A percentile compares a stretch with the other conserved stretches of the same genome.
Evolutionary conservation across 2,888 invertebrate genomes (phyloP).

Genomic region (Luperina testacea): DNA sequence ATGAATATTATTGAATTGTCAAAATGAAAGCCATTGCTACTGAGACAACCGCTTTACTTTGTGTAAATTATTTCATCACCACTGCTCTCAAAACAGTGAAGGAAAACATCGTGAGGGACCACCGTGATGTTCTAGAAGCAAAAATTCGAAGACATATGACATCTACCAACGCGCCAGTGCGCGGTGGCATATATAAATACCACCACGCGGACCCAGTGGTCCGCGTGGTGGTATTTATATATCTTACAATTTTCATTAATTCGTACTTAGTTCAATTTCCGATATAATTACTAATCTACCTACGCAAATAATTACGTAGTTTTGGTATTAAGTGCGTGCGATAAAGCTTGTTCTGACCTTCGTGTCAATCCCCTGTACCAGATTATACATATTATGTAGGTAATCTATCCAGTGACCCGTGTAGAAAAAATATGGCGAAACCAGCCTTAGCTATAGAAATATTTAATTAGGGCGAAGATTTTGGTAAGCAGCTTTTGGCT

Average conservation of each 20-base stretch:
- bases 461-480: not conserved
- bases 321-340: conserved; percentile 26
- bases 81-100: not conserved
- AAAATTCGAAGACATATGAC: not conserved
- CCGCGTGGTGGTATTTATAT: not conserved
- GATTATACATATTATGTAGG: conserved; percentile 30
- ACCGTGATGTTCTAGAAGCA: not conserved
- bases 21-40: too few relatives aligned
- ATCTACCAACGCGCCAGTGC: not conserved
- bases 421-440: conserved; percentile 9
- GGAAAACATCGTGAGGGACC: not conserved
- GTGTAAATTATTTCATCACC: not conserved
- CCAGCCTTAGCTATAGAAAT: not conserved
- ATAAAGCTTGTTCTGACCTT: conserved; percentile 35
- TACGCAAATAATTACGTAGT: conserved; percentile 1
- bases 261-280: not conserved
- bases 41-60: too few relatives aligned
- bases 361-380: conserved; percentile 43
- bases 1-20: too few relatives aligned
- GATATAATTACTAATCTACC: conserved; percentile 13
- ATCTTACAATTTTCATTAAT: conserved; percentile 26
- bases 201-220: too few relatives aligned
- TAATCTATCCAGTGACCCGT: conserved; percentile 16
- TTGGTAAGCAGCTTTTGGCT: not conserved
- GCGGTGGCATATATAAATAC: too few relatives aligned